phyloP scores from a whole-genome alignment of 2,113 vertebrate genomes.

The Holacanthus passer region DNA sequence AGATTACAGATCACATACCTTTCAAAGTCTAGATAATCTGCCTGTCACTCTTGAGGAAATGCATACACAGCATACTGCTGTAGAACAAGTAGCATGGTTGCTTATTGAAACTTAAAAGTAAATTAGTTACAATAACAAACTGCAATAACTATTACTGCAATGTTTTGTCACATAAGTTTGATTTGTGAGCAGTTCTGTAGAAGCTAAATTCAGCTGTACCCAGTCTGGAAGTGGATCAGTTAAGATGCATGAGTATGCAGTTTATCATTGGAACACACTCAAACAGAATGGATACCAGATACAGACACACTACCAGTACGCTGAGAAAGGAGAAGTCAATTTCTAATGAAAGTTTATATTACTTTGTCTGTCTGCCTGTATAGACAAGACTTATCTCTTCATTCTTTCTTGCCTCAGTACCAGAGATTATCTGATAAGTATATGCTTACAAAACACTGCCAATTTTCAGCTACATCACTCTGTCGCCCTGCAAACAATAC shows the following conservation, averaged over 20 bases:
- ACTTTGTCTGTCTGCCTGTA: constrained; percentile 4
- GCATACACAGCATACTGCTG: neutral
- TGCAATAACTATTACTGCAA: no score
- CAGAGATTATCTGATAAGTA: constrained; percentile 47
- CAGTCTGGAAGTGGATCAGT: neutral
- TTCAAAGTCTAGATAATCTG: neutral
- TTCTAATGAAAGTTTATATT: neutral
- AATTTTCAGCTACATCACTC: neutral
- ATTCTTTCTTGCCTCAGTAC: constrained; percentile 9
- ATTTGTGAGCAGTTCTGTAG: neutral
- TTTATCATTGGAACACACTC: neutral
- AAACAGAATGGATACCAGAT: neutral
- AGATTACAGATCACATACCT: constrained; percentile 38
- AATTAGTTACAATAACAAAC: neutral
- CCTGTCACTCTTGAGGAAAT: constrained; percentile 19
- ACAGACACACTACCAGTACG: neutral
- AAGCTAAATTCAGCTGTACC: neutral
- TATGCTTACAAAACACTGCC: constrained; percentile 34
- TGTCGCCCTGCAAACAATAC: neutral
- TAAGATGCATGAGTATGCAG: neutral
- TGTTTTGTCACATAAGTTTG: neutral
- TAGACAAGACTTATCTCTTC: constrained; percentile 31
- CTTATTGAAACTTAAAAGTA: neutral
- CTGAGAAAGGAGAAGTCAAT: neutral
- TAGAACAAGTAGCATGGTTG: neutral